Percentiles rank a stretch among this genome's conserved stretches.
These are phyloP conservation scores for Hedya salicella DNA, from an alignment of 2,888 invertebrate species.

Conservation along the genomic window DNA sequence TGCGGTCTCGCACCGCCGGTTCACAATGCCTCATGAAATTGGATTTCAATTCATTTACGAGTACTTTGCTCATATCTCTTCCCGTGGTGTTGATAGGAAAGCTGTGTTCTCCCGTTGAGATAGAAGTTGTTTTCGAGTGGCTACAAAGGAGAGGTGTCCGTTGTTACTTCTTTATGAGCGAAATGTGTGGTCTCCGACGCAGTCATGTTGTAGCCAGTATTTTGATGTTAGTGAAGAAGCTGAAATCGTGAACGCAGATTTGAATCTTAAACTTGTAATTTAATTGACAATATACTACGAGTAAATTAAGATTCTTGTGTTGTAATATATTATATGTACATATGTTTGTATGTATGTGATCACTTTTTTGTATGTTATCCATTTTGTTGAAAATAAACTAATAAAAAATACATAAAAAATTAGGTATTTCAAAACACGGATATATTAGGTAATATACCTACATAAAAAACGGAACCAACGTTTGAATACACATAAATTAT, in stretches of 20 bases:
- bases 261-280: neutral
- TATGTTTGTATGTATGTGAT: too few species aligned
- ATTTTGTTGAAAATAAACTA: too few species aligned
- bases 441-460: too few species aligned
- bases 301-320: too few species aligned
- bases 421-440: too few species aligned
- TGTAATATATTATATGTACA: too few species aligned
- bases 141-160: neutral
- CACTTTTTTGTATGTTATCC: too few species aligned
- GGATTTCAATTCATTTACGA: constrained; percentile 21
- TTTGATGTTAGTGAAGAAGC: neutral
- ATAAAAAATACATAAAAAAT: too few species aligned
- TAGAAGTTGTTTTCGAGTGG: neutral
- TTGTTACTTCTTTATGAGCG: constrained; percentile 15
- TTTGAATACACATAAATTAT: too few species aligned
- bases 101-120: neutral
- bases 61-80: constrained; percentile 10
- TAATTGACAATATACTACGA: neutral
- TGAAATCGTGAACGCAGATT: neutral
- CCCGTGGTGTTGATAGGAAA: neutral
- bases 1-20: constrained; percentile 54
- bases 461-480: too few species aligned
- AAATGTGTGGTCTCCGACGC: constrained; percentile 26
- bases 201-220: neutral
- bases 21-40: constrained; percentile 54